Evolutionary conservation across 2,888 invertebrate species (phyloP).

Genomic region (Limenitis camilla): DNA sequence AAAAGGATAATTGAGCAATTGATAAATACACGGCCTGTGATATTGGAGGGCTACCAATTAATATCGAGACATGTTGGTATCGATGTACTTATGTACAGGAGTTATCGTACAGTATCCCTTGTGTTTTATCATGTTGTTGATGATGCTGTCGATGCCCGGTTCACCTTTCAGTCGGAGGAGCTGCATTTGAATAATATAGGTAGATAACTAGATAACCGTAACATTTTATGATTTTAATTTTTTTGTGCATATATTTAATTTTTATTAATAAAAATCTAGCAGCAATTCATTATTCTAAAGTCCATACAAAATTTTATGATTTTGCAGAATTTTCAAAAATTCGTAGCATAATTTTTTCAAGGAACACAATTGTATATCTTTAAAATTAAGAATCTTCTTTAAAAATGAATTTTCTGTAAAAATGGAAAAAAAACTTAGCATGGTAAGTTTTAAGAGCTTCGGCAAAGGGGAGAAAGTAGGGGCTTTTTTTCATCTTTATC

Average conservation of each 20-base stretch:
- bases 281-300: too few relatives aligned
- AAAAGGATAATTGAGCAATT: constrained; percentile 58
- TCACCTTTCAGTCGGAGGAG: constrained; percentile 68
- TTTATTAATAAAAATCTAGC: neutral
- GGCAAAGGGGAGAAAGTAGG: neutral
- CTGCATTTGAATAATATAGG: constrained; percentile 68
- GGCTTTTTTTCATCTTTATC: too few relatives aligned
- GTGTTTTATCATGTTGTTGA: constrained; percentile 57
- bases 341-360: neutral
- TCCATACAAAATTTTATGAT: too few relatives aligned
- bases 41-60: constrained; percentile 57
- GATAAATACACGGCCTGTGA: constrained; percentile 53
- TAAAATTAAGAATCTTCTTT: neutral
- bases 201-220: neutral
- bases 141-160: constrained; percentile 60
- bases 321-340: too few relatives aligned
- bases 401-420: neutral
- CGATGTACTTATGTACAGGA: constrained; percentile 64
- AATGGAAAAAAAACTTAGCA: neutral
- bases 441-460: too few relatives aligned
- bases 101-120: constrained; percentile 64
- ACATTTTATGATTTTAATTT: neutral
- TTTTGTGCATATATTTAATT: neutral
- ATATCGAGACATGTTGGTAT: constrained; percentile 63
- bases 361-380: neutral